phyloP scores from a whole-genome alignment of 2,113 vertebrate species.

The Nothobranchius furzeri region DNA sequence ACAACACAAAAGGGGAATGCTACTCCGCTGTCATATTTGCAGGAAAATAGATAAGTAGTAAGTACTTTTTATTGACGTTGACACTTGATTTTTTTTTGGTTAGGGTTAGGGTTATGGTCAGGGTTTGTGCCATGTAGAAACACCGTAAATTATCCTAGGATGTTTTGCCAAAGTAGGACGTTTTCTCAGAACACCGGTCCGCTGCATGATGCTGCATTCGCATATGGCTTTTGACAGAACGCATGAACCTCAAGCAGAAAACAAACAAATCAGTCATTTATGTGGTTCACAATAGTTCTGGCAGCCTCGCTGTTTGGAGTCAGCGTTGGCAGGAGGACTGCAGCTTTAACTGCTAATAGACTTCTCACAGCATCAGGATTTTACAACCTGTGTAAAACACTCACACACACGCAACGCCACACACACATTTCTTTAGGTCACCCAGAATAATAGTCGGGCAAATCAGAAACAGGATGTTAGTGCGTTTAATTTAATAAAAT shows the following conservation, averaged over 20 bases:
- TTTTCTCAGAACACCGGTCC: too few species aligned
- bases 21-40: too few species aligned
- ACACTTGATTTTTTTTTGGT: too few species aligned
- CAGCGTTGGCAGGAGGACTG: constrained; percentile 64
- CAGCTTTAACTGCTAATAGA: constrained; percentile 66
- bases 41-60: too few species aligned
- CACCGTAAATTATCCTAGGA: too few species aligned
- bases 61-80: too few species aligned
- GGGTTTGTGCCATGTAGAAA: too few species aligned
- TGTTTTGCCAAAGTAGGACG: too few species aligned
- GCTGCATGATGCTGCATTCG: constrained; percentile 10
- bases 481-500: constrained; percentile 61
- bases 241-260: constrained; percentile 42
- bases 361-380: constrained; percentile 56
- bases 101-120: too few species aligned
- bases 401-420: constrained; percentile 26
- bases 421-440: constrained; percentile 45
- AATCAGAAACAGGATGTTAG: constrained; percentile 65
- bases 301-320: constrained; percentile 56
- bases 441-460: constrained; percentile 55
- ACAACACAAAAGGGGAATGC: too few species aligned
- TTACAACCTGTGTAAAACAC: constrained; percentile 69
- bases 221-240: constrained; percentile 40
- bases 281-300: constrained; percentile 61
- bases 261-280: constrained; percentile 59